These are phyloP conservation scores for Coracias cyanogaster DNA, from an alignment of 2,797 vertebrate genomes.

Conservation along the genomic window DNA sequence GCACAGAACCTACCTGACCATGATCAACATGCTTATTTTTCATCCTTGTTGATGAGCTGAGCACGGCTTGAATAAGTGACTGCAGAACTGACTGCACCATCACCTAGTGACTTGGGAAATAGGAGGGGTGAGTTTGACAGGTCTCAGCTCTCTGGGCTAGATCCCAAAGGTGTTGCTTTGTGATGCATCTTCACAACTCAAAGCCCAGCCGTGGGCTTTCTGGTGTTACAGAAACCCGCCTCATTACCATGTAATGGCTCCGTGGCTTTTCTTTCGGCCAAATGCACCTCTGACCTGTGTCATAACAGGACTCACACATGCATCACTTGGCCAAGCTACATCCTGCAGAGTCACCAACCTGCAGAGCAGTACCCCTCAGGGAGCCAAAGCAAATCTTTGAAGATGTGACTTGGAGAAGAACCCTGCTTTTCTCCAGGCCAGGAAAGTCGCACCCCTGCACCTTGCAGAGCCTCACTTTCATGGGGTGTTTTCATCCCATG, in stretches of 20 bases:
- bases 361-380: background rate
- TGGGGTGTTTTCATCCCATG: background rate
- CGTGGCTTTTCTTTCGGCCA: background rate
- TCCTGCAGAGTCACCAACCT: background rate
- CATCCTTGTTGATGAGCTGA: background rate
- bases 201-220: background rate
- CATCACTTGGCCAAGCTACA: background rate
- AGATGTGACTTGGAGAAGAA: background rate
- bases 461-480: fast-evolving
- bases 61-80: background rate
- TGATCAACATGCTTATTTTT: background rate
- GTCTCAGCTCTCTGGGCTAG: background rate
- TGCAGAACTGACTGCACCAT: background rate
- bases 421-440: background rate
- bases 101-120: background rate
- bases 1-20: background rate
- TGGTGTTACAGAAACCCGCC: background rate
- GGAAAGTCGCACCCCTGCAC: background rate
- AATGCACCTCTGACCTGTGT: background rate
- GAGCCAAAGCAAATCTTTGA: background rate
- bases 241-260: background rate
- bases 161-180: background rate
- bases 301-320: background rate
- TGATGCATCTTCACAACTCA: background rate
- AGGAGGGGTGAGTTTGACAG: background rate